These are phyloP conservation scores for Sericinus montela DNA, from an alignment of 2,888 invertebrate genomes.

Conservation along the genomic window DNA sequence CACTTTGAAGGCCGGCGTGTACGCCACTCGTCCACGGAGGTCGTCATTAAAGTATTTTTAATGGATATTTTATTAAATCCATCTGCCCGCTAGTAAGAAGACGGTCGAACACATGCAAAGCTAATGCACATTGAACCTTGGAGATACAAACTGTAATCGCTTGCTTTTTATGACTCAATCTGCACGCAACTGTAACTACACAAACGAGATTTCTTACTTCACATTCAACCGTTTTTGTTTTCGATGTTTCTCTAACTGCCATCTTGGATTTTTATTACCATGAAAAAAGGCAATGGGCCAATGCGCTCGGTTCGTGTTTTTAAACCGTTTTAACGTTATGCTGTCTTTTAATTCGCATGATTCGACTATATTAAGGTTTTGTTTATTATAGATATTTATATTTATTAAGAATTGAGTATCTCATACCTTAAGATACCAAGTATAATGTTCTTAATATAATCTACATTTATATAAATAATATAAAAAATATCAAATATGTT, in stretches of 20 bases:
- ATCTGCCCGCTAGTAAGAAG: neutral
- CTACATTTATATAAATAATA: no score
- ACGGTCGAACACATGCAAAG: neutral
- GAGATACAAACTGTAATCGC: neutral
- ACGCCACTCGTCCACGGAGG: no score
- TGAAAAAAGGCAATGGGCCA: conserved; percentile 27
- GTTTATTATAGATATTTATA: neutral
- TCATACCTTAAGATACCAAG: no score
- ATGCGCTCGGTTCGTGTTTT: conserved; percentile 24
- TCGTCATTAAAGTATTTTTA: no score
- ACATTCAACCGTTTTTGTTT: conserved; percentile 17
- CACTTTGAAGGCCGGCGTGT: no score
- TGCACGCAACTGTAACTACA: conserved; percentile 6
- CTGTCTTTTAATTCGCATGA: conserved; percentile 16
- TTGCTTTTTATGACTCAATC: neutral
- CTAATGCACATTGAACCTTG: neutral
- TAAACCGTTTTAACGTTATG: conserved; percentile 19
- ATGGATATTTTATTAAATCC: conserved; percentile 7
- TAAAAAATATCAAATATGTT: no score
- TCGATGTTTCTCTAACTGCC: conserved; percentile 19
- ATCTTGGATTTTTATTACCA: conserved; percentile 24
- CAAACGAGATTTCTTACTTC: conserved; percentile 12
- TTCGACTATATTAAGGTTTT: neutral
- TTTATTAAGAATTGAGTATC: no score
- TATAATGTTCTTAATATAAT: no score